Evolutionary conservation across 1,140 invertebrate species (phyloP).

Genomic region (Lepidurus packardi): DNA sequence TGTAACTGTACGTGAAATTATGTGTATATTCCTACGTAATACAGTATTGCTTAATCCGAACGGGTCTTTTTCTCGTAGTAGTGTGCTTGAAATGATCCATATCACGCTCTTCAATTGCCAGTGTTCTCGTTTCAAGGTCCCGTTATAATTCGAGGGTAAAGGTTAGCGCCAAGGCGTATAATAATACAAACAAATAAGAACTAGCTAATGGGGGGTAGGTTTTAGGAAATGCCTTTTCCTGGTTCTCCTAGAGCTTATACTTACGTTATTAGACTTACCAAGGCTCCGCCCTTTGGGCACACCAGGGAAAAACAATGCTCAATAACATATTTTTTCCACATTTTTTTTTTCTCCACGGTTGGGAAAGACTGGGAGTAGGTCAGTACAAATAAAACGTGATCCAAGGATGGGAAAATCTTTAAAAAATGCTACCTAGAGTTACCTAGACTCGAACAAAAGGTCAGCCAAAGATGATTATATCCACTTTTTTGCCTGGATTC

Average conservation of each 20-base stretch:
- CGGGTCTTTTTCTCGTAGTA: constrained; percentile 20
- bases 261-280: not conserved
- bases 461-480: not conserved
- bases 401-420: not conserved
- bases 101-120: not conserved
- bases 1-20: not conserved
- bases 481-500: not conserved
- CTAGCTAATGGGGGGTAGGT: not conserved
- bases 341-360: not conserved
- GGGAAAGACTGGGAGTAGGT: not conserved
- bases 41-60: not conserved
- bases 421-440: not conserved
- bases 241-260: not conserved
- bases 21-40: not conserved
- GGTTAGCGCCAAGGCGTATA: not conserved
- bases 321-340: not conserved
- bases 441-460: not conserved
- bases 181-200: constrained; percentile 15
- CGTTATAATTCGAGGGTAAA: constrained; percentile 4
- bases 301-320: constrained; percentile 11
- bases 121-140: not conserved
- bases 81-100: not conserved
- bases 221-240: not conserved
- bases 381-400: not conserved
- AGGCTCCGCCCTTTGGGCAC: not conserved